Percentiles rank a stretch among this genome's conserved stretches.
Conservation (phyloP, 2,113 vertebrate genomes). For the Lampris incognitus region DNA sequence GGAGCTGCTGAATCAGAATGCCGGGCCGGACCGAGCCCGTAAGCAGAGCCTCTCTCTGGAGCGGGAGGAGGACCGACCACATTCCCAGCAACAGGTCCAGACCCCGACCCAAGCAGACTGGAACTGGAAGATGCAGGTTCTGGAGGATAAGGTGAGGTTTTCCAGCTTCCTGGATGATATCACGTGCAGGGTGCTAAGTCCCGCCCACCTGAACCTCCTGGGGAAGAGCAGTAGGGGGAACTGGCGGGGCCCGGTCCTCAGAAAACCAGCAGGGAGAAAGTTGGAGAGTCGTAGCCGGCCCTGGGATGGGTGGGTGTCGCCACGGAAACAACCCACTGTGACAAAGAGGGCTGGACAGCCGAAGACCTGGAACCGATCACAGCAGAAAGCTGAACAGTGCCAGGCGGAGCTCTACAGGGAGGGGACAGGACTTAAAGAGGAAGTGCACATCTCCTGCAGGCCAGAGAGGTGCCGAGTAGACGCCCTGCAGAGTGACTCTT, state of each 20-base stretch:
- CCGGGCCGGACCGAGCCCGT: not conserved
- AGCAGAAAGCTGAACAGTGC: constrained; percentile 59
- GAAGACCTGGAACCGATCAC: constrained; percentile 49
- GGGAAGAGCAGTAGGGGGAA: constrained; percentile 39
- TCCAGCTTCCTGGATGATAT: constrained; percentile 91
- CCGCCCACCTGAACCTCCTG: constrained; percentile 73
- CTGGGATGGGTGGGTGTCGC: constrained; percentile 73
- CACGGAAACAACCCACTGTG: constrained; percentile 45
- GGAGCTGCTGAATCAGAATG: constrained; percentile 69
- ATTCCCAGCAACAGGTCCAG: not conserved
- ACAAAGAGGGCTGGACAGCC: no score
- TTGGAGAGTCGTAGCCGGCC: constrained; percentile 43
- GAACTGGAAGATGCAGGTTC: constrained; percentile 73
- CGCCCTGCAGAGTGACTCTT: not conserved
- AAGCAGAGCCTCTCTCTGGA: constrained; percentile 39
- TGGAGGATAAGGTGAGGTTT: constrained; percentile 87
- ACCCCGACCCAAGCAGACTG: constrained; percentile 1
- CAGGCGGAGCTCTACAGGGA: constrained; percentile 50
- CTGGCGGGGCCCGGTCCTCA: not conserved
- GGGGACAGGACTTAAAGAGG: constrained; percentile 34
- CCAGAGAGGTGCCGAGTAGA: no score
- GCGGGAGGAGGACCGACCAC: constrained; percentile 10
- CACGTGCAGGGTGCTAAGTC: constrained; percentile 83
- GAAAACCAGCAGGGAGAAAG: constrained; percentile 8
- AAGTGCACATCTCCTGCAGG: constrained; percentile 7